A percentile compares a stretch with the other conserved stretches of the same genome.
Conservation (phyloP, 2,888 invertebrate genomes). For the Hydrotaea cyrtoneurina region DNA sequence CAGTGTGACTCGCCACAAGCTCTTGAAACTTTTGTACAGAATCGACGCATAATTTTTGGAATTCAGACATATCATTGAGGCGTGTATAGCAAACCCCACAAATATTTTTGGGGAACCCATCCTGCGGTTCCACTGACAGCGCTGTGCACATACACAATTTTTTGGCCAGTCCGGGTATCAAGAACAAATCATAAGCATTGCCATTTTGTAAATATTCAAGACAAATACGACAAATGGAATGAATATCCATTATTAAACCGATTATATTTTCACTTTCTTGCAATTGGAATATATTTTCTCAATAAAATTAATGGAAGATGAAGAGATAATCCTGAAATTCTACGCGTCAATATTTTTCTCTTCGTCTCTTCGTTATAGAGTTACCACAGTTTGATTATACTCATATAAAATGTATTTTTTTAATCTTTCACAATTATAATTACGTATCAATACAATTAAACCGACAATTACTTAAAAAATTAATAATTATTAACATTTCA, state of each 20-base stretch:
- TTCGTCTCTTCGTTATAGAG: slow-evolving; percentile 50
- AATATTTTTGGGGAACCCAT: slow-evolving; percentile 77
- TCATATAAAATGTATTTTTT: background rate
- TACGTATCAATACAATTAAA: no score
- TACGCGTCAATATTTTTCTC: slow-evolving; percentile 67
- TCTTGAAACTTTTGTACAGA: slow-evolving; percentile 77
- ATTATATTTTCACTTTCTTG: slow-evolving; percentile 26
- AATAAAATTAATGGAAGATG: slow-evolving; percentile 46
- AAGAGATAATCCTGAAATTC: slow-evolving; percentile 62
- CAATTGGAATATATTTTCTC: slow-evolving; percentile 34
- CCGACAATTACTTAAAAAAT: no score
- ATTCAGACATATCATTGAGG: slow-evolving; percentile 76
- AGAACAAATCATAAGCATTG: slow-evolving; percentile 75
- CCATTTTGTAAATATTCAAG: slow-evolving; percentile 74
- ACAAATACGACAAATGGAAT: slow-evolving; percentile 78
- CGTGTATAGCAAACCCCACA: slow-evolving; percentile 76
- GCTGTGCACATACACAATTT: slow-evolving; percentile 77
- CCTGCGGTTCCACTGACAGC: slow-evolving; percentile 76
- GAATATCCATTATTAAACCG: slow-evolving; percentile 67
- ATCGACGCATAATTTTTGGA: slow-evolving; percentile 75
- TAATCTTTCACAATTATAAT: no score
- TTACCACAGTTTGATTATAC: slow-evolving; percentile 46
- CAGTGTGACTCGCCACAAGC: slow-evolving; percentile 71
- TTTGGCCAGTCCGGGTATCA: slow-evolving; percentile 75
- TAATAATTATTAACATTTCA: no score